Evolutionary conservation across 2,888 invertebrate species (phyloP).

Genomic region (Nebria brevicollis): DNA sequence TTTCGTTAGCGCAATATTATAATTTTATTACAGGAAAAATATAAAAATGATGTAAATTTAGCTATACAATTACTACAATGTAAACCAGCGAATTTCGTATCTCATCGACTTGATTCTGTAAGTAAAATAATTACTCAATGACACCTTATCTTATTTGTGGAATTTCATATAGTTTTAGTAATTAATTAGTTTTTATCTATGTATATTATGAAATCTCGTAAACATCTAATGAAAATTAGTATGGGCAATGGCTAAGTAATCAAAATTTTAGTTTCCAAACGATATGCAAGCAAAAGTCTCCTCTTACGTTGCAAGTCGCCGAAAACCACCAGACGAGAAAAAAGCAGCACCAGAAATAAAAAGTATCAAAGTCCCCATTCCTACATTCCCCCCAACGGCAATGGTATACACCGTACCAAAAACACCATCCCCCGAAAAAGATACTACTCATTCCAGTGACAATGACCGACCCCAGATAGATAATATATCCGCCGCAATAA

Average conservation of each 20-base stretch:
- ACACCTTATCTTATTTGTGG: conserved; percentile 9
- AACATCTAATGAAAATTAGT: too few relatives aligned
- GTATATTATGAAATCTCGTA: too few relatives aligned
- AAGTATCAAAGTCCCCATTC: conserved; percentile 79
- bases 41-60: conserved; percentile 91
- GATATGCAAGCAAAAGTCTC: conserved; percentile 93
- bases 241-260: too few relatives aligned
- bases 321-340: conserved; percentile 63
- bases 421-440: conserved; percentile 59
- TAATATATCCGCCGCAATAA: conserved; percentile 85
- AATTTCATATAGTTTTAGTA: not conserved
- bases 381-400: conserved; percentile 85
- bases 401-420: conserved; percentile 77
- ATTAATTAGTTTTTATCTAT: not conserved
- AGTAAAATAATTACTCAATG: conserved; percentile 60
- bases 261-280: conserved; percentile 78
- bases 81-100: conserved; percentile 93
- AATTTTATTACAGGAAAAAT: conserved; percentile 80
- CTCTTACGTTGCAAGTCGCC: conserved; percentile 76
- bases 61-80: conserved; percentile 95
- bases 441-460: conserved; percentile 66
- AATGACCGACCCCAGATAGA: conserved; percentile 74
- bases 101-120: conserved; percentile 90
- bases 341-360: conserved; percentile 65
- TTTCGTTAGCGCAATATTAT: not conserved